Conservation (phyloP, 2,797 vertebrate species). For the Neosalanx taihuensis region DNA sequence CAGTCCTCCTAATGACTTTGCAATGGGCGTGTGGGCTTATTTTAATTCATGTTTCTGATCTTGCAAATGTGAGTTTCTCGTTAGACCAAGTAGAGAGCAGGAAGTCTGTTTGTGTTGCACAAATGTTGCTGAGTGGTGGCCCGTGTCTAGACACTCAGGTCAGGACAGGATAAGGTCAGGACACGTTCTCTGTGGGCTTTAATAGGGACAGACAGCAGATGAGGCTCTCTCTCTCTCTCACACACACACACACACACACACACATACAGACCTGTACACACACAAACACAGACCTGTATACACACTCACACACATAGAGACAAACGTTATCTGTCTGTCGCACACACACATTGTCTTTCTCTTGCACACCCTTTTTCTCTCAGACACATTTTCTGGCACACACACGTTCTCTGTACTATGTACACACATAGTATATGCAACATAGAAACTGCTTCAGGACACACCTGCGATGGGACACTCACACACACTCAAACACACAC, state of each 20-base stretch:
- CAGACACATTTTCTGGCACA: background rate
- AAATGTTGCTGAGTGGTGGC: background rate
- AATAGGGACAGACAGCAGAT: background rate
- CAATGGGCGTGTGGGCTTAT: background rate
- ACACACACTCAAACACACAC: background rate
- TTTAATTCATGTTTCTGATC: background rate
- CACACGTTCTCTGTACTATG: background rate
- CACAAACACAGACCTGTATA: background rate
- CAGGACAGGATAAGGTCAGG: background rate
- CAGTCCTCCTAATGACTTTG: background rate
- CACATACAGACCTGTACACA: background rate
- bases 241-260: background rate
- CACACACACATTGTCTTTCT: background rate
- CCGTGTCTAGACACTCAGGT: background rate
- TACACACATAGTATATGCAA: slow-evolving; percentile 10
- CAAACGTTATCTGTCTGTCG: background rate
- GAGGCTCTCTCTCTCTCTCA: background rate
- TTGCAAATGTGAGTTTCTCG: background rate
- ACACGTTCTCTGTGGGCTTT: background rate
- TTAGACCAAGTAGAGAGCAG: background rate
- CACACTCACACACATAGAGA: background rate
- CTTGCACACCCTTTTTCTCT: background rate
- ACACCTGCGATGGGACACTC: background rate
- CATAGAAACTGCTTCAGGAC: background rate
- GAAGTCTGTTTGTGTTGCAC: background rate